Base-by-base conservation (phyloP, 2,113 vertebrate genomes). In the Ploceus nigricollis region DNA sequence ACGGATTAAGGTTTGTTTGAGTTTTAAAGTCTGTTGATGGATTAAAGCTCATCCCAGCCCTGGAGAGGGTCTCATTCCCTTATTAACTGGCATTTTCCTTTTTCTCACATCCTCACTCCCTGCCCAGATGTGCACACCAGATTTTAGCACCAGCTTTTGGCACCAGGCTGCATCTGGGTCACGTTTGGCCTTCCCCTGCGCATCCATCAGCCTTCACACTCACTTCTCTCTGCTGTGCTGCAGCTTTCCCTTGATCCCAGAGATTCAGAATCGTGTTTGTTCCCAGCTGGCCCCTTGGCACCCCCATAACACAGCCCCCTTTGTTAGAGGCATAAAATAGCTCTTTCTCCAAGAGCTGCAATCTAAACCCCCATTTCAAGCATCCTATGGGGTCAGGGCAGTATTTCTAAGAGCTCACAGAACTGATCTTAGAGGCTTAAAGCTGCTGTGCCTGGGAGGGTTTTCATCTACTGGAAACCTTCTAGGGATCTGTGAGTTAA, bases 291-390 rank as follows among this genome's bases (percentile, higher is more conserved):
- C 40, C 44, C 69, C 85, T 92, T 2, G 0, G 76, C 71, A 73
- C 60, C 79, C 73, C 60, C 4, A 3, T n/a, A 90, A 95, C 93
- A 92, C 68, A 94, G 90, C 11, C 37, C 68, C 66, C 66, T 93
- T 95, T 93, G 94, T 95, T 63, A 80, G 30, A 85, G 18, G 28
- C 40, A 85, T 60, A 60, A 94, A 96, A 72, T n/a, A 93, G 93
- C 60, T 91, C 86, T 88, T 97, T 92, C 85, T 95, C 44, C 50
- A 42, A 51, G 63, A 80, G 78, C 70, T 95, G 66, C 70, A 82
- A 76, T 58, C 81, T 64, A 61, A 90, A 70, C 31, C 35, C 53
- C 60, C 17, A 37, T 57, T 92, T 68, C 80, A 81, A 51, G 68
- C 76, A 75, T 54, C 64, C 76, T 64, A 56, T 75, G 80, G 68